phyloP scores from a whole-genome alignment of 2,797 vertebrate genomes.

The Micrastur ruficollis region DNA sequence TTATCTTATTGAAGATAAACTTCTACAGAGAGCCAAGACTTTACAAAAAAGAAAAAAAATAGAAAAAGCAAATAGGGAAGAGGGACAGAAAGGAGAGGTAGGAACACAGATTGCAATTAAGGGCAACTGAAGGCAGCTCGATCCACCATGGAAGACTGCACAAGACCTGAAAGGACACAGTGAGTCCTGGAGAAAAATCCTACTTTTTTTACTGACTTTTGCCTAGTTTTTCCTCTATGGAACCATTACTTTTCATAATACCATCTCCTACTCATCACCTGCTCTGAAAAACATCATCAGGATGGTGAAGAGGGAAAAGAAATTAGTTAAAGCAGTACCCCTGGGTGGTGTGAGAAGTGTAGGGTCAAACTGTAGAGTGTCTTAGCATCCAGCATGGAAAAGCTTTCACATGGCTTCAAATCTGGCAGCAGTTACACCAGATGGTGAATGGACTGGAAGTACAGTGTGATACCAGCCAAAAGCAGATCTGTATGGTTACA shows the following conservation, averaged over 20 bases:
- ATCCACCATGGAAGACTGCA: not conserved
- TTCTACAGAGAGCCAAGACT: not conserved
- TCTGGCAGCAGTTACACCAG: not conserved
- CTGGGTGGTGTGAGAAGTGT: rapidly evolving
- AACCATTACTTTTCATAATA: not conserved
- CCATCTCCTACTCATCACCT: not conserved
- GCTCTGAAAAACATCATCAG: not conserved
- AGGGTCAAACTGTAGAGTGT: not conserved
- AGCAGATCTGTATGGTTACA: not conserved
- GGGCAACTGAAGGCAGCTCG: not conserved
- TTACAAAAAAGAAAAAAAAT: not conserved
- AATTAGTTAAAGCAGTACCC: not conserved
- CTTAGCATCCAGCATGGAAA: not conserved
- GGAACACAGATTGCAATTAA: not conserved
- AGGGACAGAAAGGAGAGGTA: not conserved
- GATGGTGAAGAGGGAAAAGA: not conserved
- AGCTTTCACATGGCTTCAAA: not conserved
- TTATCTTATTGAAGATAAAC: not conserved
- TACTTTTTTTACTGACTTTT: not conserved
- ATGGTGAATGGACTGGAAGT: not conserved
- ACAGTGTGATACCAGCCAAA: not conserved
- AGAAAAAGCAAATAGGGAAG: not conserved
- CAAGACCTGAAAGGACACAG: not conserved
- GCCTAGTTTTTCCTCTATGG: not conserved
- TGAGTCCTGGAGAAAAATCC: not conserved